A percentile compares a stretch with the other conserved stretches of the same genome.
phyloP scores from a whole-genome alignment of 2,113 vertebrate species.

The Beaufortia kweichowensis region DNA sequence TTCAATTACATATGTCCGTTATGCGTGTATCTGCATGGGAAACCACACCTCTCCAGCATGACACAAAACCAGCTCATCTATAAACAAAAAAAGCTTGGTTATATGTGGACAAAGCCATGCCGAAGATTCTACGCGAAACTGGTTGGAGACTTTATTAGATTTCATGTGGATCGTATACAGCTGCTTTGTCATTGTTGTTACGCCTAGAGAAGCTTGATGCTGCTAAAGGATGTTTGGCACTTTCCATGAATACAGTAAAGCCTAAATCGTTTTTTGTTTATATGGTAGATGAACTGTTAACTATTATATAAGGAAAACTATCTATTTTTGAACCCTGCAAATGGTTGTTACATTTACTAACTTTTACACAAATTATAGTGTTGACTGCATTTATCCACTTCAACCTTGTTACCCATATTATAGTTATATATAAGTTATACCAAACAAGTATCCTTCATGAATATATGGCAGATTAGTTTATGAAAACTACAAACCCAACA shows the following conservation, averaged over 20 bases:
- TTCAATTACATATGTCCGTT: conserved; percentile 27
- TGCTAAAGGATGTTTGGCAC: conserved; percentile 12
- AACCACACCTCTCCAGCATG: conserved; percentile 28
- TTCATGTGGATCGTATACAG: conserved; percentile 2
- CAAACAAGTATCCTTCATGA: no score
- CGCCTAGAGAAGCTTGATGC: conserved; percentile 1
- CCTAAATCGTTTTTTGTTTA: no score
- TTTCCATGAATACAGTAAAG: background rate
- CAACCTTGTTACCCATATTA: no score
- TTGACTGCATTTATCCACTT: no score
- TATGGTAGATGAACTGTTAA: no score
- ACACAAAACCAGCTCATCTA: background rate
- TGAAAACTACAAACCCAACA: no score
- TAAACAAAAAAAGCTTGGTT: background rate
- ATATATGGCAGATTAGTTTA: no score
- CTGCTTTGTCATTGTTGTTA: conserved; percentile 18
- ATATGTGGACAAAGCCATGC: background rate
- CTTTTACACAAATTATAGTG: no score
- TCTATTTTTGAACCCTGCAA: no score
- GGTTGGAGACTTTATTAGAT: background rate
- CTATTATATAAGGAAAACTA: no score
- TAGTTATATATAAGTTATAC: no score
- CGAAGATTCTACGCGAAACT: background rate
- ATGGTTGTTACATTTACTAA: no score
- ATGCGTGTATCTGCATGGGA: conserved; percentile 43